Base-by-base conservation (phyloP, 2,888 invertebrate species). In the Anticlea derivata region DNA sequence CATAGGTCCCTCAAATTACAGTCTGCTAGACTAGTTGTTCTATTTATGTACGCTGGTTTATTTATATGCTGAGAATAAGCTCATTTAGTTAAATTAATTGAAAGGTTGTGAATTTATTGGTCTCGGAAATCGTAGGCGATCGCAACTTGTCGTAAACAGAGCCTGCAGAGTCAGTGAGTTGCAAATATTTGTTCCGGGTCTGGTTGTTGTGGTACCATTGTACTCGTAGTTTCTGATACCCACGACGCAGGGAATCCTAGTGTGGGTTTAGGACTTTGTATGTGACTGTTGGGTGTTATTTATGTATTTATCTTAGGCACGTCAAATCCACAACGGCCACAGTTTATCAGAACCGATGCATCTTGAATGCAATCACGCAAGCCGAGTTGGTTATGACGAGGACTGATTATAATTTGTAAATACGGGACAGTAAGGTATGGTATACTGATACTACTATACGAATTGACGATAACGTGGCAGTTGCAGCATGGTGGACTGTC, bases 331-430 rank as follows among this genome's bases (percentile, higher is more conserved):
- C 26, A 38, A n/a, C 38, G 8, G 26, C 26, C 26, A 8, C 17
- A 26, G 24, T 11, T 38, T 26, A 52, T 49, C 34, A 49, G 46
- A 63, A 60, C 24, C 33, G 17, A 43, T 40, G 39, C 39, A 55
- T 50, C 60, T 61, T 43, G 55, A 37, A 68, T 66, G 65, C 63
- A 57, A 37, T 43, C 50, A 11, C 12, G 22, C 22, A 5, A 30
- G 29, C 7, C 11, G 7, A 10, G 17, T 17, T 37, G 8, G 35
- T 41, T 22, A 13, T 44, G 58, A 24, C 17, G 17, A 17, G 50
- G 26, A 33, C 41, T 55, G 69, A 62, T 67, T 69, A 43, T 51
- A 13, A 17, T 33, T 33, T 2, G 33, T 17, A 17, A 7, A 7
- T 7, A 30, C n/a, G n/a, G n/a, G n/a, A n/a, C n/a, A n/a, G n/a